phyloP scores from a whole-genome alignment of 1,140 invertebrate species.

The Drosophila busckii region DNA sequence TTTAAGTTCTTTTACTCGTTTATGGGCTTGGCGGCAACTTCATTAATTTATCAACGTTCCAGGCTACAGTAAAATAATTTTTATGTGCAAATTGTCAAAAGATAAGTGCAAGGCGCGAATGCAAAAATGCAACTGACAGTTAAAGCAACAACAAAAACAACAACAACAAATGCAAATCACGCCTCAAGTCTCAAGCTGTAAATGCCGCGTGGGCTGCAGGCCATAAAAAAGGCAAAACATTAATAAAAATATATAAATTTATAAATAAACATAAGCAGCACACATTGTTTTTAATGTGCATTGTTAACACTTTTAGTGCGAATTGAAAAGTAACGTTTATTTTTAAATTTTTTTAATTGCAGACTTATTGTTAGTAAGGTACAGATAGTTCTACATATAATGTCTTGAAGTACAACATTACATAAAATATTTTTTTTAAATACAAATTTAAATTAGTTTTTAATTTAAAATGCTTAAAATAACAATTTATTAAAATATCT shows the following conservation, averaged over 20 bases:
- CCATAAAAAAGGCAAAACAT: conserved; percentile 33
- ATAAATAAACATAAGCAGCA: conserved; percentile 1
- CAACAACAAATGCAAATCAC: conserved; percentile 38
- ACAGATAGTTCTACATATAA: too few species aligned
- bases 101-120: conserved; percentile 24
- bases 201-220: conserved; percentile 34
- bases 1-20: conserved; percentile 7
- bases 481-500: too few species aligned
- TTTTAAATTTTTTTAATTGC: conserved; percentile 60
- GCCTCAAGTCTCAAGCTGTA: conserved; percentile 19
- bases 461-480: too few species aligned
- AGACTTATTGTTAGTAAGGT: too few species aligned
- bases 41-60: conserved; percentile 57
- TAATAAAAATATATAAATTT: conserved; percentile 16
- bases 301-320: conserved; percentile 20
- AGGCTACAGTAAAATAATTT: conserved; percentile 28
- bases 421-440: too few species aligned
- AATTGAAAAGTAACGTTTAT: too few species aligned
- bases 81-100: conserved; percentile 23
- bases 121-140: conserved; percentile 43
- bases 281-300: conserved; percentile 10
- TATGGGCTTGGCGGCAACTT: conserved; percentile 49
- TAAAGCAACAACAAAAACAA: conserved; percentile 32
- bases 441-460: too few species aligned
- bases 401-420: too few species aligned